These are phyloP conservation scores for Cinclus cinclus DNA, from an alignment of 2,113 vertebrate genomes.

Conservation along the genomic window DNA sequence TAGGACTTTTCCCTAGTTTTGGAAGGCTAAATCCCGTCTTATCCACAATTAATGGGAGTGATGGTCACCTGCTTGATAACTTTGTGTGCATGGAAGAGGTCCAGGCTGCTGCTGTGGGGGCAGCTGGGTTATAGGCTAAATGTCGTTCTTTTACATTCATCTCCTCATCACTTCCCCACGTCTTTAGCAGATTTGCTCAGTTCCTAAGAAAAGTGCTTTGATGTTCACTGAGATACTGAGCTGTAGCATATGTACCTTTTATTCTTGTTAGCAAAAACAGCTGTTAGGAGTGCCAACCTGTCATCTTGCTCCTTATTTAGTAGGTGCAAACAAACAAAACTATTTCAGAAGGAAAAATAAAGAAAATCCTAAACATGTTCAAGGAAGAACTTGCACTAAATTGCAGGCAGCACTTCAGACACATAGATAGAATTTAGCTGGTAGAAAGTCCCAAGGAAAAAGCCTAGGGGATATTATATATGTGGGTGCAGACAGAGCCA, in stretches of 20 bases:
- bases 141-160: neutral
- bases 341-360: slow-evolving; percentile 30
- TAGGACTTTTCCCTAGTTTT: neutral
- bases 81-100: neutral
- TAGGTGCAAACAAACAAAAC: slow-evolving; percentile 21
- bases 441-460: neutral
- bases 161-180: neutral
- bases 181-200: slow-evolving; percentile 34
- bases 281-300: slow-evolving; percentile 47
- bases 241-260: slow-evolving; percentile 63
- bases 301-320: slow-evolving; percentile 47
- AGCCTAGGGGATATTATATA: neutral
- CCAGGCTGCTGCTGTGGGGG: neutral
- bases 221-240: slow-evolving; percentile 43
- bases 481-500: neutral
- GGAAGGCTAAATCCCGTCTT: neutral
- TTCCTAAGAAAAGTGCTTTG: slow-evolving; percentile 43
- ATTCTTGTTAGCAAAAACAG: slow-evolving; percentile 53
- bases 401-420: neutral
- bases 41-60: neutral
- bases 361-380: neutral
- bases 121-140: neutral
- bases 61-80: neutral
- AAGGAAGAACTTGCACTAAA: neutral
- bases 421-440: neutral